Base-by-base conservation (phyloP, 2,113 vertebrate species). In the Ictalurus punctatus region DNA sequence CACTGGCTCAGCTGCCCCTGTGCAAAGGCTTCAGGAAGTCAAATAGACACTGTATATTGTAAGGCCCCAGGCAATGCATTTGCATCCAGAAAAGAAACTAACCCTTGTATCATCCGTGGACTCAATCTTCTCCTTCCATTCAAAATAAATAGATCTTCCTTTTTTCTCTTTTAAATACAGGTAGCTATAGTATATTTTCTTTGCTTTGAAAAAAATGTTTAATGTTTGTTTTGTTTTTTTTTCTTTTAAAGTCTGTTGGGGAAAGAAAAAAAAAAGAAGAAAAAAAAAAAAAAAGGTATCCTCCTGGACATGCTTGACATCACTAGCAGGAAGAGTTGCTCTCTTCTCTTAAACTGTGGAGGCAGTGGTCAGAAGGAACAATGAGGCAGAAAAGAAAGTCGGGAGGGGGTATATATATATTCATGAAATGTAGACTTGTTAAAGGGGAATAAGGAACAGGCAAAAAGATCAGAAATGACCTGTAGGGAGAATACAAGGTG, bases 21-120 rank as follows among this genome's bases (percentile, higher is more conserved):
- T 95, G 94, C 96, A 96, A 95, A 95, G 94, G 94, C 94, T 95
- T 94, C 90, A 94, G 93, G 94, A 95, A 95, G 94, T 95, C 94
- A 92, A 92, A 94, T 91, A 93, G 90, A 92, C 94, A 95, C 95
- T 94, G 59, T 69, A 83, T 83, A 84, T 67, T 48, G 82, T 91
- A 91, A 90, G 91, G 90, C 90, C 88, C 87, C 73, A 93, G 95
- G 95, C 96, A 97, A 97, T 95, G 92, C 92, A 95, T 94, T 97
- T 95, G 92, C 93, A 96, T 94, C 92, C 90, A 96, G 95, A 94
- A 96, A 96, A 83, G 92, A 94, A 93, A 94, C 94, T 93, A 95
- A 95, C 93, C 92, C 94, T 94, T 93, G 94, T 91, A 94, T 94
- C 92, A 93, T 94, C 91, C 93, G 89, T 59, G 76, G 92, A 93